phyloP scores from a whole-genome alignment of 2,888 invertebrate species.

The Galerucella nymphaeae region DNA sequence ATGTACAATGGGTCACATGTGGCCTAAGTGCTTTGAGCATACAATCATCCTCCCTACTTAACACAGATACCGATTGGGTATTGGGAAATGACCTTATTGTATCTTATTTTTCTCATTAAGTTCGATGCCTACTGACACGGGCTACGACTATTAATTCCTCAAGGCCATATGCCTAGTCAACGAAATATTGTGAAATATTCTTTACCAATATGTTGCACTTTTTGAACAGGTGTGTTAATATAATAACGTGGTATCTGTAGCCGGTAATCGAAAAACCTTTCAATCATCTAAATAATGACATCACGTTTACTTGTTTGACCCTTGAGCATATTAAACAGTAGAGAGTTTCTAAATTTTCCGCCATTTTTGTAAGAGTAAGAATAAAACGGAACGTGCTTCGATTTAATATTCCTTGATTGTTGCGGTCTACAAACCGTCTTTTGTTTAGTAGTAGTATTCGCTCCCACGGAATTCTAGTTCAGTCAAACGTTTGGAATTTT shows the following conservation, averaged over 20 bases:
- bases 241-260: not conserved
- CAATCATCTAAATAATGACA: not conserved
- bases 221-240: not conserved
- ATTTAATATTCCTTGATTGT: constrained; percentile 39
- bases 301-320: constrained; percentile 1
- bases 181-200: too few species aligned
- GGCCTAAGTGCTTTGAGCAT: too few species aligned
- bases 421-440: constrained; percentile 42
- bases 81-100: too few species aligned
- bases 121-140: too few species aligned
- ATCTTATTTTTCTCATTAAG: too few species aligned
- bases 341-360: not conserved
- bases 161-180: too few species aligned
- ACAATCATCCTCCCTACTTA: too few species aligned
- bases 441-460: constrained; percentile 24
- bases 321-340: not conserved
- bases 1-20: too few species aligned
- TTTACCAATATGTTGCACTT: too few species aligned
- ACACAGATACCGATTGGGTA: too few species aligned
- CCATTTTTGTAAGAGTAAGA: constrained; percentile 20
- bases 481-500: constrained; percentile 13
- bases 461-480: constrained; percentile 30
- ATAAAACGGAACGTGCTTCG: constrained; percentile 42
- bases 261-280: not conserved
- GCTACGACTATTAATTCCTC: too few species aligned